phyloP scores from a whole-genome alignment of 1,140 invertebrate genomes.

The Monochamus saltuarius region DNA sequence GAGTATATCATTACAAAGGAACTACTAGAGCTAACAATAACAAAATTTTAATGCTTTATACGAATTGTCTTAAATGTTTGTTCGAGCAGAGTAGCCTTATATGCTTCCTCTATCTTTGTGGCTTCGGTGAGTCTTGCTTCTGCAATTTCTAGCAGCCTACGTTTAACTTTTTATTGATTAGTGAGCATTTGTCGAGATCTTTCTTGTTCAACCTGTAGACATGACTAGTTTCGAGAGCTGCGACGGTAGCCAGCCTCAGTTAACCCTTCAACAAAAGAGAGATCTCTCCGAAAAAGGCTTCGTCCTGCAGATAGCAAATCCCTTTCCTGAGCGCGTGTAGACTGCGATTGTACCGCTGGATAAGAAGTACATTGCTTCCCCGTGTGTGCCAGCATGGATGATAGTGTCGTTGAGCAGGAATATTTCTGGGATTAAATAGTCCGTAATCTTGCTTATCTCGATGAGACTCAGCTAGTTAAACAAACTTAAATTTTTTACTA shows the following conservation, averaged over 20 bases:
- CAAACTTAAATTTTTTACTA: constrained; percentile 38
- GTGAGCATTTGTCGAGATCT: constrained; percentile 49
- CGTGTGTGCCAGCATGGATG: constrained; percentile 56
- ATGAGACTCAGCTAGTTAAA: constrained; percentile 34
- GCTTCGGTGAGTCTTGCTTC: constrained; percentile 34
- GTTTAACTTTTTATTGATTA: constrained; percentile 26
- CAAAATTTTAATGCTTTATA: too few relatives aligned
- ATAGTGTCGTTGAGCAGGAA: constrained; percentile 49
- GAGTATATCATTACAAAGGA: too few relatives aligned
- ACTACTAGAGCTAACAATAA: too few relatives aligned
- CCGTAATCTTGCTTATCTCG: constrained; percentile 31
- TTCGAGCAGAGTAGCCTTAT: constrained; percentile 31
- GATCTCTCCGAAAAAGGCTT: constrained; percentile 43
- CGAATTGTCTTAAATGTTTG: constrained; percentile 14
- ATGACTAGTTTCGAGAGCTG: constrained; percentile 60
- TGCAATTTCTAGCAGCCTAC: constrained; percentile 34
- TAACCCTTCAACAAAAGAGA: constrained; percentile 56
- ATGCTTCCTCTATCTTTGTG: constrained; percentile 35
- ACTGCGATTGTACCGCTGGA: constrained; percentile 59
- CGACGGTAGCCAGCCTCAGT: constrained; percentile 54
- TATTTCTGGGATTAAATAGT: constrained; percentile 37
- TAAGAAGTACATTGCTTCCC: constrained; percentile 64
- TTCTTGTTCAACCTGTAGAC: constrained; percentile 53
- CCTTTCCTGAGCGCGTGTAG: constrained; percentile 60
- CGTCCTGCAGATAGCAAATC: constrained; percentile 44